Percentiles rank a stretch among this genome's conserved stretches.
phyloP scores from a whole-genome alignment of 1,140 invertebrate species.

The Eurosta solidaginis region DNA sequence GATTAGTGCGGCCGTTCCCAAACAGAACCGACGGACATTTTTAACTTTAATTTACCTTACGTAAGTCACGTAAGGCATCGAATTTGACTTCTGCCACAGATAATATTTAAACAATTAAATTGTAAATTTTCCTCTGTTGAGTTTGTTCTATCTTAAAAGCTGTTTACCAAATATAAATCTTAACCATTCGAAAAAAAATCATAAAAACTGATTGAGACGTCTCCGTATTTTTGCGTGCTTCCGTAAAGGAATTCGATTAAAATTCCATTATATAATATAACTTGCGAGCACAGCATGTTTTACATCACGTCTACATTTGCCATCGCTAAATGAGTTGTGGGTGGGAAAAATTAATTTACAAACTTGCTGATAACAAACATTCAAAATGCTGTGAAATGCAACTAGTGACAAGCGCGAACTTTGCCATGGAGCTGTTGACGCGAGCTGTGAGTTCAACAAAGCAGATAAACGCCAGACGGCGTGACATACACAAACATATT shows the following conservation, averaged over 20 bases:
- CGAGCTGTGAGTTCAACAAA: not conserved
- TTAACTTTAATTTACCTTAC: too few relatives aligned
- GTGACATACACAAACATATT: not conserved
- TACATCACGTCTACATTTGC: not conserved
- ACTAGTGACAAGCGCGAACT: not conserved
- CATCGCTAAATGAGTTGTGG: not conserved
- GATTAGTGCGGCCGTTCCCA: too few relatives aligned
- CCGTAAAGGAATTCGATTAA: not conserved
- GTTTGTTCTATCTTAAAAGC: too few relatives aligned
- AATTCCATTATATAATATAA: not conserved
- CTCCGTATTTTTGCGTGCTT: not conserved
- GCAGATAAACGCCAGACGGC: not conserved
- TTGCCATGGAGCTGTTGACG: not conserved
- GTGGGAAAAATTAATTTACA: not conserved
- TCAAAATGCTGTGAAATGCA: not conserved
- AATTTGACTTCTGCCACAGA: too few relatives aligned
- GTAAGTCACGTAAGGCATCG: too few relatives aligned
- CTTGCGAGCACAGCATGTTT: not conserved
- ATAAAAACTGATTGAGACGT: not conserved
- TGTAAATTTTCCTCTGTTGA: too few relatives aligned
- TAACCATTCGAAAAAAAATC: not conserved
- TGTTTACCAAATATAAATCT: too few relatives aligned
- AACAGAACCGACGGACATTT: too few relatives aligned
- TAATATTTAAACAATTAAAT: too few relatives aligned
- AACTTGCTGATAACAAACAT: conserved; percentile 1